Base-by-base conservation (phyloP, 2,888 invertebrate species). In the Hydrotaea cyrtoneurina region DNA sequence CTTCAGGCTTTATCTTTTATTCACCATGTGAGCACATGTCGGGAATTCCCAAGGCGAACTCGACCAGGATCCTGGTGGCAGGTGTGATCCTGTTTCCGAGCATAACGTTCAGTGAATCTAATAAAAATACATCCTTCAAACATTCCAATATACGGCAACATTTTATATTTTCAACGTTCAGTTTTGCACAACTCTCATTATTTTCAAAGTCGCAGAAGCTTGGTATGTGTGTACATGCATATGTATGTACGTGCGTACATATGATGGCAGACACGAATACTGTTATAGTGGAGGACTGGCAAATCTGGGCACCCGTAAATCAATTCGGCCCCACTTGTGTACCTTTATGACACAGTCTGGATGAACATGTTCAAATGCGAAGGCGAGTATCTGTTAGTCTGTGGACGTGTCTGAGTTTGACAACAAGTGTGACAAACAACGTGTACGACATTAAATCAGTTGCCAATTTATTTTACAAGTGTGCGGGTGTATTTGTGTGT, bases 371-470 rank as follows among this genome's bases (percentile, higher is more conserved):
- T 15, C 50, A n/a, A 50, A 15, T 50, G 15, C n/a, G 50, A n/a
- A 2, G 13, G 50, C 50, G 50, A 50, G n/a, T 50, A 50, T 4
- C 50, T 50, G n/a, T 11, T 21, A n/a, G 19, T 19, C 13, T 66
- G 26, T 66, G 57, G 55, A 74, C 73, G 55, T 75, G 75, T 23
- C 50, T 31, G 55, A 36, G 31, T 59, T 36, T n/a, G 46, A 75
- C 75, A 80, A 71, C 80, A 74, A 80, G 74, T 80, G 80, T 75
- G 23, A 75, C 66, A 75, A 57, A 66, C 57, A 50, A 59, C 69
- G 57, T 80, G 74, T 75, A 59, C 69, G 74, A 75, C 59, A 69
- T 75, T 31, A 80, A 80, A 80, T 80, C 75, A 75, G 74, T 75
- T 80, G 80, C 50, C 62, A 80, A 75, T 80, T 80, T 62, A 80